phyloP scores from a whole-genome alignment of 2,888 invertebrate species.

The Petrolisthes manimaculis region DNA sequence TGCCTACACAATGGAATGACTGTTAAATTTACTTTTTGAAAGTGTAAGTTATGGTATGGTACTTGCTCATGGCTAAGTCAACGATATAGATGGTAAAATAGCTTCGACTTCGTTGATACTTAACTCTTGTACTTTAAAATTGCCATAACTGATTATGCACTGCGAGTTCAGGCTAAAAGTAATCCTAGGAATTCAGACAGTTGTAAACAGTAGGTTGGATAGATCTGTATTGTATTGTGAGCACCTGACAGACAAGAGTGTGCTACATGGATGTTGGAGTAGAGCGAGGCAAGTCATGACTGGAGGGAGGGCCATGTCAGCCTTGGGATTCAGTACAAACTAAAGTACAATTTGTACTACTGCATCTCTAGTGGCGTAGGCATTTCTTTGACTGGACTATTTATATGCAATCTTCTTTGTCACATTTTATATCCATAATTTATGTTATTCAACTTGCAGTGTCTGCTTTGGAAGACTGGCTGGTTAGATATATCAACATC shows the following conservation, averaged over 20 bases:
- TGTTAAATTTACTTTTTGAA: not conserved
- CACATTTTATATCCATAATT: slow-evolving; percentile 40
- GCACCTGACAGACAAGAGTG: not conserved
- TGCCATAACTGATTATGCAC: no score
- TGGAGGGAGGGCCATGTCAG: slow-evolving; percentile 46
- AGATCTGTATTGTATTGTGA: no score
- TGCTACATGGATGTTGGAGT: not conserved
- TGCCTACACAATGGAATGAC: not conserved
- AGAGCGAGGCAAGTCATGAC: slow-evolving; percentile 9
- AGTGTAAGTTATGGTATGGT: not conserved
- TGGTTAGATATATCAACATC: not conserved
- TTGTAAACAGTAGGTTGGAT: no score
- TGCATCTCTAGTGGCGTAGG: slow-evolving; percentile 60
- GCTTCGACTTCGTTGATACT: no score
- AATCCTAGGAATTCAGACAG: no score
- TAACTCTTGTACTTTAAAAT: no score
- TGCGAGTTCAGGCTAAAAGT: no score
- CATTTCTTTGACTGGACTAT: slow-evolving; percentile 59
- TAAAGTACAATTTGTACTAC: slow-evolving; percentile 60
- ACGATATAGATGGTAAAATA: not conserved
- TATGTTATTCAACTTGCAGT: slow-evolving; percentile 25
- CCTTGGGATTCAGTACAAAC: slow-evolving; percentile 61
- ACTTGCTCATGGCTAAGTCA: not conserved
- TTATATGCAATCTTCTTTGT: slow-evolving; percentile 56
- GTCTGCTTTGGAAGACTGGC: slow-evolving; percentile 49